phyloP scores from a whole-genome alignment of 2,888 invertebrate genomes.

The Metallyticus violacea region DNA sequence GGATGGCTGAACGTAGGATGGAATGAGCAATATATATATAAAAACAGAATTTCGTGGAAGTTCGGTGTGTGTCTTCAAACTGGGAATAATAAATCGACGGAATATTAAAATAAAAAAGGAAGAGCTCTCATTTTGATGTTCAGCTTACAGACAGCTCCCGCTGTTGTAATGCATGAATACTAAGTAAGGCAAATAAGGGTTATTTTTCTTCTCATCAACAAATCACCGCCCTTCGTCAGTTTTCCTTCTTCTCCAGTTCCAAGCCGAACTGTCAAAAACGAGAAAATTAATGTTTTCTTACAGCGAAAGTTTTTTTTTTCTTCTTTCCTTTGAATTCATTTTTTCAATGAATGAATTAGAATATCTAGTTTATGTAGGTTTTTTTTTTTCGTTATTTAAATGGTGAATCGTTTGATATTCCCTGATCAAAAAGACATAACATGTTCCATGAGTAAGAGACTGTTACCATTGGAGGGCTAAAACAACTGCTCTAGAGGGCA shows the following conservation, averaged over 20 bases:
- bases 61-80: neutral
- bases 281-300: neutral
- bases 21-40: neutral
- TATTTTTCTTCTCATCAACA: conserved; percentile 4
- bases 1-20: neutral
- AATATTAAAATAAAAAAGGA: neutral
- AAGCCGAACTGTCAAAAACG: neutral
- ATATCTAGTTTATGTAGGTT: neutral
- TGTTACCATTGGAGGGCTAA: no score
- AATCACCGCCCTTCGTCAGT: neutral
- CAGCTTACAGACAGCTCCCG: neutral
- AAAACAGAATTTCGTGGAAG: neutral
- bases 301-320: neutral
- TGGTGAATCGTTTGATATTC: neutral
- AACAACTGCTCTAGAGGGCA: no score
- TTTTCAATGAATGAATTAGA: neutral
- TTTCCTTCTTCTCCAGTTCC: neutral
- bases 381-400: neutral
- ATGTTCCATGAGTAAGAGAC: no score
- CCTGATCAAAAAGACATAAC: neutral
- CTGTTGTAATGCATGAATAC: conserved; percentile 13
- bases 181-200: conserved; percentile 10
- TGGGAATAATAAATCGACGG: conserved; percentile 11
- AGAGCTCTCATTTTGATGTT: neutral
- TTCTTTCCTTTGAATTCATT: neutral